Evolutionary conservation across 2,888 invertebrate genomes (phyloP).

Genomic region (Gymnocheta viridis): DNA sequence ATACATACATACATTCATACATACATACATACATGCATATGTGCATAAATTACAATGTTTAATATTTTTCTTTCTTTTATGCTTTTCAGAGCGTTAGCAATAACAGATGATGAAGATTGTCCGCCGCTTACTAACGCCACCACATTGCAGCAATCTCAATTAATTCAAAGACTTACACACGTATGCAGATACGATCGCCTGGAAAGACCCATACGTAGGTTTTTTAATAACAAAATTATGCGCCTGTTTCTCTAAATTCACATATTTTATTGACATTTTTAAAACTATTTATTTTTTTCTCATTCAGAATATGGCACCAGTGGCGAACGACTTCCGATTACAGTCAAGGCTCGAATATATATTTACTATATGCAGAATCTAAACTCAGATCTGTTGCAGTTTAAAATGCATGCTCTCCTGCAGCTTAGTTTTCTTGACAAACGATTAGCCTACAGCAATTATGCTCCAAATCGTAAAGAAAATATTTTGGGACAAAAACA

Average conservation of each 20-base stretch:
- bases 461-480: slow-evolving; percentile 74
- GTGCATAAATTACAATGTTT: not conserved
- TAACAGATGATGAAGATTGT: slow-evolving; percentile 75
- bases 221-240: not conserved
- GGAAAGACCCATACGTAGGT: slow-evolving; percentile 78
- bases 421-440: slow-evolving; percentile 77
- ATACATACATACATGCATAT: not conserved
- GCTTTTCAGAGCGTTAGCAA: slow-evolving; percentile 70
- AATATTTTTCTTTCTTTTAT: not conserved
- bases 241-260: not conserved
- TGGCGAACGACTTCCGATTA: slow-evolving; percentile 75
- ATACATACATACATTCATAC: not conserved
- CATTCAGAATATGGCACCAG: slow-evolving; percentile 69
- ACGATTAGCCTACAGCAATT: slow-evolving; percentile 75
- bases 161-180: slow-evolving; percentile 79
- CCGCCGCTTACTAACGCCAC: slow-evolving; percentile 77
- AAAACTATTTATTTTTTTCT: slow-evolving; percentile 72
- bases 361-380: slow-evolving; percentile 78
- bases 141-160: slow-evolving; percentile 78
- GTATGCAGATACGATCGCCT: slow-evolving; percentile 81
- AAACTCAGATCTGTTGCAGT: slow-evolving; percentile 78
- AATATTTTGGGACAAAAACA: slow-evolving; percentile 78
- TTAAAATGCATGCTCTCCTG: slow-evolving; percentile 76
- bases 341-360: slow-evolving; percentile 77
- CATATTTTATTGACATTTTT: slow-evolving; percentile 10